These are phyloP conservation scores for Caenorhabditis parvicauda DNA, from an alignment of 2,888 invertebrate species.

Conservation along the genomic window DNA sequence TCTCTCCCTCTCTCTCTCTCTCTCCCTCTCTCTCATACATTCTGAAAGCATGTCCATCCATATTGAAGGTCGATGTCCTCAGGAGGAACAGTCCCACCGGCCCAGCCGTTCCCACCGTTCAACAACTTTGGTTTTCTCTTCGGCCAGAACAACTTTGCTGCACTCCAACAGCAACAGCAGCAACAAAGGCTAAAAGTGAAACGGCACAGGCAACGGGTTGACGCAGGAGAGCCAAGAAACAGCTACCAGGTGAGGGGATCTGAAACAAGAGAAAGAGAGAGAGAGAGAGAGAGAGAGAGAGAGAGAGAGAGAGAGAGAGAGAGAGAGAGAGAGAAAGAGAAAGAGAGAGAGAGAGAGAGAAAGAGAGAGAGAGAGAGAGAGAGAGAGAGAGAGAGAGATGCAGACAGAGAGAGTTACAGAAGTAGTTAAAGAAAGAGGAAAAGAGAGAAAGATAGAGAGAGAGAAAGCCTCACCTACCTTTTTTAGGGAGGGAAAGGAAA, in stretches of 20 bases:
- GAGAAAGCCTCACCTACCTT: no score
- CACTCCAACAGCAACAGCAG: constrained; percentile 14
- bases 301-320: constrained; percentile 1
- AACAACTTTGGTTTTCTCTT: constrained; percentile 23
- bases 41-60: no score
- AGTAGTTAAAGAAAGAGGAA: no score
- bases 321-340: background rate
- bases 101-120: constrained; percentile 15
- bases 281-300: background rate
- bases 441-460: no score
- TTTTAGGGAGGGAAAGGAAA: background rate
- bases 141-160: constrained; percentile 4
- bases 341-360: constrained; percentile 1
- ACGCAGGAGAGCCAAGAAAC: constrained; percentile 87
- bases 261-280: constrained; percentile 1
- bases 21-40: no score
- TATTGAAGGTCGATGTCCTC: constrained; percentile 21
- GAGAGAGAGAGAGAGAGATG: no score
- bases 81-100: constrained; percentile 23
- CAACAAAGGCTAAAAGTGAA: constrained; percentile 69
- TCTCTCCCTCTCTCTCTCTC: no score
- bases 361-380: no score
- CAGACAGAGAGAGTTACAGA: no score
- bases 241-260: constrained; percentile 71
- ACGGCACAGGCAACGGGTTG: constrained; percentile 90